Percentiles rank a stretch among this genome's conserved stretches.
Conservation (phyloP, 2,888 invertebrate species). For the Drosophila prostipennis region DNA sequence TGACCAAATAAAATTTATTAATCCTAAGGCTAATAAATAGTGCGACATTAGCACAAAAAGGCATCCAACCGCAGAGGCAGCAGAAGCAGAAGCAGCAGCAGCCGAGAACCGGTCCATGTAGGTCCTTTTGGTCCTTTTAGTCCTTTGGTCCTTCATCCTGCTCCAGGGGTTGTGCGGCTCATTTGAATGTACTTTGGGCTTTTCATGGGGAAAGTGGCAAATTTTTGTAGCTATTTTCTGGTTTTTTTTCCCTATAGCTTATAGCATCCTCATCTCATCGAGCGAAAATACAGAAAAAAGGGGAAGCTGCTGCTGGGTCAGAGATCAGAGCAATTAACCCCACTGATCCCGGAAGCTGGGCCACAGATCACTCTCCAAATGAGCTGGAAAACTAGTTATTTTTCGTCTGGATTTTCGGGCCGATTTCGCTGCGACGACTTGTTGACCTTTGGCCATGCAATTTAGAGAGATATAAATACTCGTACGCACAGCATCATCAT, state of each 20-base stretch:
- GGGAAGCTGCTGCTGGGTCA: constrained; percentile 38
- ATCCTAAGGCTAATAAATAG: constrained; percentile 83
- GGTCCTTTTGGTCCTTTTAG: constrained; percentile 9
- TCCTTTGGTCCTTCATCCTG: constrained; percentile 8
- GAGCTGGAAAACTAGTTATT: constrained; percentile 51
- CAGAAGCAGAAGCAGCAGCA: not conserved
- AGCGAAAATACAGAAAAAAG: constrained; percentile 1
- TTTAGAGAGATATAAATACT: constrained; percentile 9
- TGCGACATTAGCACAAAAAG: constrained; percentile 67
- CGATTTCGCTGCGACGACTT: constrained; percentile 25
- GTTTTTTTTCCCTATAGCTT: not conserved
- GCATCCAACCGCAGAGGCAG: constrained; percentile 53
- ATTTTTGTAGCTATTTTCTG: constrained; percentile 30
- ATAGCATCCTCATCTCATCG: constrained; percentile 55
- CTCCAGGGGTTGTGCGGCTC: constrained; percentile 48
- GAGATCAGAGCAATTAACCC: constrained; percentile 60
- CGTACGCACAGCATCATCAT: constrained; percentile 33
- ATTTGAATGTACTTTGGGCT: constrained; percentile 22
- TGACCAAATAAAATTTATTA: constrained; percentile 84
- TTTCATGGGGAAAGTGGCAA: constrained; percentile 61
- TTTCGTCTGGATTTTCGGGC: constrained; percentile 45
- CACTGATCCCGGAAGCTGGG: constrained; percentile 63
- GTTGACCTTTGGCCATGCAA: constrained; percentile 50
- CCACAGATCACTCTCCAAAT: constrained; percentile 33
- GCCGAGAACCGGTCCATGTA: constrained; percentile 13